Conservation (phyloP, 2,113 vertebrate genomes). For the Microcebus ravelobensis region DNA sequence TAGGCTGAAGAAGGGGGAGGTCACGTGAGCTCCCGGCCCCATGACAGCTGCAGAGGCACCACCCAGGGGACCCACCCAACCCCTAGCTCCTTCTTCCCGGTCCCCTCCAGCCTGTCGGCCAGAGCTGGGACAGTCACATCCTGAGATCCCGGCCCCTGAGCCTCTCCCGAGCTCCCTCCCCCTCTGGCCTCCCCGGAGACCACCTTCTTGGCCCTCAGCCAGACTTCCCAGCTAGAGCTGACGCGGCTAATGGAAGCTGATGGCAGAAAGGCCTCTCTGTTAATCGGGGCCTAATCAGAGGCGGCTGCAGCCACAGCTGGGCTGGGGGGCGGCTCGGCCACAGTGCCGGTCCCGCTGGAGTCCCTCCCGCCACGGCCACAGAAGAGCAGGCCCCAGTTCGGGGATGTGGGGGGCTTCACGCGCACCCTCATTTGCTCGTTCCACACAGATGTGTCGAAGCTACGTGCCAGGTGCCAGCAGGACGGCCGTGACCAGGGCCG, state of each 20-base stretch:
- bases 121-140: rapidly evolving
- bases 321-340: not conserved
- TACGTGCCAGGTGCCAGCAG: rapidly evolving
- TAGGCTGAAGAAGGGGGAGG: no score
- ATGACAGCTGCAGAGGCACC: not conserved
- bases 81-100: no score
- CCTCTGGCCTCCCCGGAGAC: not conserved
- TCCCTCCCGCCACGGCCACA: not conserved
- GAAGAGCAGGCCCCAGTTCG: not conserved
- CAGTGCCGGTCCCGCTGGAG: not conserved
- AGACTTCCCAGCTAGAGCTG: not conserved
- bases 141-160: not conserved
- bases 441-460: not conserved
- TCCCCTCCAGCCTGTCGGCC: not conserved
- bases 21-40: not conserved
- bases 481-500: rapidly evolving
- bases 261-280: not conserved
- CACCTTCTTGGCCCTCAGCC: slow-evolving; percentile 2
- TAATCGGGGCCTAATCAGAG: slow-evolving; percentile 12
- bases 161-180: not conserved
- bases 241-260: not conserved
- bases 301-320: slow-evolving; percentile 14
- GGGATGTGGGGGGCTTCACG: not conserved
- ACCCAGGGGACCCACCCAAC: not conserved
- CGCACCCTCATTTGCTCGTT: not conserved